Evolutionary conservation across 1,140 invertebrate species (phyloP), one percentile per base, ranked within the genome.

Genomic region (Venustaconcha ellipsiformis): DNA sequence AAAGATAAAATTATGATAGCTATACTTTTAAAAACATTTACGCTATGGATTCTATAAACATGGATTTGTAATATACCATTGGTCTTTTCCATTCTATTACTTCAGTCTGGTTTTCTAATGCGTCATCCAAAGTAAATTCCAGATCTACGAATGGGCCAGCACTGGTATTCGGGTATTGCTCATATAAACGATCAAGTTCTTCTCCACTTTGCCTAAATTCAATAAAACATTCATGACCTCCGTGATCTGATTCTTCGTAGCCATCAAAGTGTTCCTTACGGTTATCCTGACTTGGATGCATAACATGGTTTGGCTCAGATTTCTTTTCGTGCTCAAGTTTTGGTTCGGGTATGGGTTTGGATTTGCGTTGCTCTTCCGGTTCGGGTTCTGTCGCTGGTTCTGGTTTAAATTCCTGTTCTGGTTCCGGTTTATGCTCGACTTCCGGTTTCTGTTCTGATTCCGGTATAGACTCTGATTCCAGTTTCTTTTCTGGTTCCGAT

Each of bases 21-120:
- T 8, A 30, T 30, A 67, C 11, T 13, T 20, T 20, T 67, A 23
- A 4, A 6, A 30, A 67, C 37, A 48, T 23, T 17, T 67, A 5
- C 18, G 5, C 30, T 30, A 0, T 14, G 30, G 11, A 37, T 23
- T 13, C 8, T 18, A 23, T 20, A 67, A 23, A 37, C 8, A 8
- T 18, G 6, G 18, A 17, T 4, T 67, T 23, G 20, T 6, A 12
- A 37, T 58, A 26, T 70, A 76, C 74, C 2, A 23, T 17, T 11
- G 74, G 74, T 48, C 74, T 57, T 57, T 76, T 76, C 74, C 74
- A 76, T 37, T 76, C 74, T 1, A 76, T 63, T 14, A 18, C 20
- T 67, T 76, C 74, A 48, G 37, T 6, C 37, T 48, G 6, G 14
- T 64, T 67, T 71, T 70, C 23, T 17, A 76, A 71, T 20, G 74